Evolutionary conservation across 2,888 invertebrate species (phyloP), one percentile per base, ranked within the genome.

Genomic region (Adelognathus sp.): DNA sequence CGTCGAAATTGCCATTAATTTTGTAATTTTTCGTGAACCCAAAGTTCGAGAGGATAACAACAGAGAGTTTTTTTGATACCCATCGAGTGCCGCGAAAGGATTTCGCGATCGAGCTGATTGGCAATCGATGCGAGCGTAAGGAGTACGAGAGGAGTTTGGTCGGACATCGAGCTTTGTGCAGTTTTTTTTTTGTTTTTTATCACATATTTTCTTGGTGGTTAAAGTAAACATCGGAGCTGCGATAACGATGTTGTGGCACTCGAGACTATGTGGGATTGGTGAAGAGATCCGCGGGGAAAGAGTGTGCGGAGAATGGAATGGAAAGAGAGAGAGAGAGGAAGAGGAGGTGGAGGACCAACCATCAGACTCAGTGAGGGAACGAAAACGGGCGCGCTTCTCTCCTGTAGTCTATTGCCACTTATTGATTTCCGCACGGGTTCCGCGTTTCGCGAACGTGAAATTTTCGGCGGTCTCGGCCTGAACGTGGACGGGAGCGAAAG

Each of bases 401-500:
- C 69, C 80, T 81, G 82, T 86, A 82, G 83, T 86, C 80, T 84
- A 88, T 88, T 85, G 82, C 80, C 84, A 84, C 85, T 88, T 88
- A 88, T 88, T 88, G 88, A 88, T 88, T 86, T 86, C 85, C 81
- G 72, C 71, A 82, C 61, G 83, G 83, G 84, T 83, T 81, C n/a
- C 78, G 69, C 70, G 74, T 84, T n/a, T 81, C 85, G 80, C 85
- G 82, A n/a, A 86, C 83, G 83, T 83, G 83, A 84, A 54, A 64
- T 72, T 79, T 79, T 79, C 76, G 75, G 72, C 71, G 52, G 61
- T 58, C 70, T 71, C 46, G 11, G 64, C 41, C 50, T 64, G 33
- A 64, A 71, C 60, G 61, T 44, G 44, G 50, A 63, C 66, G 31
- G 54, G 60, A 27, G 61, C 27, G 24, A 27, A 52, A 11, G 44